Evolutionary conservation across 2,797 vertebrate species (phyloP), one percentile per base, ranked within the genome.

Genomic region (Pampus argenteus): DNA sequence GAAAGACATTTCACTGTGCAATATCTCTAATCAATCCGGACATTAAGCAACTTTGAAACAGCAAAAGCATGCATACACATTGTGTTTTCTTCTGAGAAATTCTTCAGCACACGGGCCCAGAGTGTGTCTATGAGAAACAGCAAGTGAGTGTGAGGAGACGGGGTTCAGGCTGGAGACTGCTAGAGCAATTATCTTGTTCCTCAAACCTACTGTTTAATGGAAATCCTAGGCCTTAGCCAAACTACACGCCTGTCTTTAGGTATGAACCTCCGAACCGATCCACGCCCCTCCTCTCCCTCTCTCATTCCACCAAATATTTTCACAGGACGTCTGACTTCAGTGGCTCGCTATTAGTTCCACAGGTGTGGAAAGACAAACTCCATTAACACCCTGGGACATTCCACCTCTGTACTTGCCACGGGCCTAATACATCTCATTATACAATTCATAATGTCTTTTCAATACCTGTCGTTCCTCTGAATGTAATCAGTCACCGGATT

Each of bases 151-250:
- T n/a, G 29, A 74, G 74, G 55, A 75, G 65, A 76, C 31, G 74
- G 69, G 57, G 69, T 83, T 84, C 79, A 82, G 80, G 66, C 77
- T 76, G 79, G 66, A 79, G 83, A 84, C 60, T 94, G 91, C 84
- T 90, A 83, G 82, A 94, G 84, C 83, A 92, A 93, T 94, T 91
- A 93, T 93, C 92, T 91, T 94, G 92, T 94, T 95, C 83, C 87
- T 88, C 75, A 91, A 93, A 93, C 78, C 78, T 90, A 86, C 78
- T 54, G 23, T 90, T 92, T 90, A 90, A 91, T 91, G 90, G 93
- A 94, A 94, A 93, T 86, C 77, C 70, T 83, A 79, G 15, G 68
- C 76, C 71, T 71, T 67, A 66, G 93, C 91, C 91, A 95, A 94
- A 89, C 86, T 91, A 91, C 83, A 92, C 84, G 82, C 79, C 75